Conservation (phyloP, 1,140 invertebrate genomes). For the Bombus pyrosoma region DNA sequence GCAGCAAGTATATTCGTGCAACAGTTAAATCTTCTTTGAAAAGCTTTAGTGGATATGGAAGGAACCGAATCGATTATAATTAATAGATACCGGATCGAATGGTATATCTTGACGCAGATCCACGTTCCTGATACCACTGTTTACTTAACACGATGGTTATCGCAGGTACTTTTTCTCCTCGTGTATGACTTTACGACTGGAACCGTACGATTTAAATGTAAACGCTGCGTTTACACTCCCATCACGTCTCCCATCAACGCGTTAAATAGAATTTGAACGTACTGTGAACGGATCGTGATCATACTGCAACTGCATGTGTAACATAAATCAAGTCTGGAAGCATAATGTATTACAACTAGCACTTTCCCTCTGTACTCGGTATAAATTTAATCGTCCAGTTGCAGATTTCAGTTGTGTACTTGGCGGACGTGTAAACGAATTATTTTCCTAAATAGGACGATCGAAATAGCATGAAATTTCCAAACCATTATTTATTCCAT, state of each 20-base stretch:
- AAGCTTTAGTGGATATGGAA: too few relatives aligned
- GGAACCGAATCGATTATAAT: not conserved
- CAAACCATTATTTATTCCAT: not conserved
- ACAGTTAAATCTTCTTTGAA: not conserved
- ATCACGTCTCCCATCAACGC: slow-evolving; percentile 28
- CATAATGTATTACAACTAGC: slow-evolving; percentile 9
- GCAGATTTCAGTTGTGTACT: not conserved
- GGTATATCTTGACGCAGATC: not conserved
- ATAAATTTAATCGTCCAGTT: slow-evolving; percentile 1
- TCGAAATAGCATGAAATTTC: not conserved
- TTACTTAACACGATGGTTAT: not conserved
- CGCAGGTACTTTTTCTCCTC: not conserved
- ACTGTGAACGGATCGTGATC: slow-evolving; percentile 29
- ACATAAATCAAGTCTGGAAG: slow-evolving; percentile 29
- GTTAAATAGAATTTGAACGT: slow-evolving; percentile 38
- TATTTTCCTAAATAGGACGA: too few relatives aligned
- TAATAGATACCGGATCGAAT: not conserved
- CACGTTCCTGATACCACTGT: not conserved
- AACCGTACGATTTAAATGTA: slow-evolving; percentile 30
- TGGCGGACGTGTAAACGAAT: too few relatives aligned
- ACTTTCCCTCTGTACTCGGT: slow-evolving; percentile 10
- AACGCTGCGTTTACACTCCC: slow-evolving; percentile 37
- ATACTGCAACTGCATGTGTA: slow-evolving; percentile 8
- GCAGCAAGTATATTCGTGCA: too few relatives aligned
- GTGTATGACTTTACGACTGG: not conserved